Evolutionary conservation across 2,113 vertebrate genomes (phyloP), one percentile per base, ranked within the genome.

Genomic region (Symphodus melops): DNA sequence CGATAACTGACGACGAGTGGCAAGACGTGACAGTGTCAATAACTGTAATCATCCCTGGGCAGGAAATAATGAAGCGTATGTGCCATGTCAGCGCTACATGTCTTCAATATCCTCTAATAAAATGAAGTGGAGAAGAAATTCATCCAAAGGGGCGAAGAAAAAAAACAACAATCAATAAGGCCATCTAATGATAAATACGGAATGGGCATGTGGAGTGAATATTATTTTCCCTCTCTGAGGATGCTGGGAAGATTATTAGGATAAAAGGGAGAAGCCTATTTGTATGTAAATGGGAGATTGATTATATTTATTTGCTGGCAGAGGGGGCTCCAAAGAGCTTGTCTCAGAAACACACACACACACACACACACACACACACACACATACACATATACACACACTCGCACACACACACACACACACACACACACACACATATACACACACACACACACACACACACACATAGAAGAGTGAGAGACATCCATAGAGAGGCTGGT

Each of bases 21-120:
- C 88, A 86, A 87, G 94, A 96, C 94, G 90, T 95, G 96, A 96
- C 94, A 94, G 79, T 88, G 92, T 95, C 95, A 96, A 96, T 96
- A 96, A 90, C 93, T 87, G 93, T 95, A 96, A 96, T 92, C 91
- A 89, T 88, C 92, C 73, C 75, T 66, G 75, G 93, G 89, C 84
- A 86, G 94, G 87, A 95, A 95, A 95, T 95, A 96, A 96, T 95
- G 94, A 95, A 95, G 82, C 85, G 55, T 84, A 81, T 90, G 92
- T 67, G 81, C 76, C 86, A 64, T 89, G 88, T 92, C 93, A 88
- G 81, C 86, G 89, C 78, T 83, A 91, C 91, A 89, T 90, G 88
- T 62, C 89, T 92, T 92, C 93, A 90, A 91, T 93, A 93, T 94
- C 88, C 92, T 86, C 76, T 92, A 92, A 93, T 94, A 93, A 94